A percentile compares a stretch with the other conserved stretches of the same genome.
Conservation (phyloP, 2,888 invertebrate genomes). For the Plebejus melissa region DNA sequence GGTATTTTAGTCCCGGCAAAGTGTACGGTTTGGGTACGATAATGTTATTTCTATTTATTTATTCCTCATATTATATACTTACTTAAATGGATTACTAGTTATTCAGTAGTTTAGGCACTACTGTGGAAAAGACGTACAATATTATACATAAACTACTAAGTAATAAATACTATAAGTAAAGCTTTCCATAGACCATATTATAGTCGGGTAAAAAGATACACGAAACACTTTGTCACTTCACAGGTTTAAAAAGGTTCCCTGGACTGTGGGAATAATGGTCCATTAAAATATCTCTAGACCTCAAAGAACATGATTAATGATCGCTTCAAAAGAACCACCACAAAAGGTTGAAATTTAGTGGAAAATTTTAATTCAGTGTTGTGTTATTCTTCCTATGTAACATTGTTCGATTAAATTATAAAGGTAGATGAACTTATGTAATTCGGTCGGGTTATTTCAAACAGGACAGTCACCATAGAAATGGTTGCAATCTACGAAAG, state of each 20-base stretch:
- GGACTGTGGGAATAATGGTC: not conserved
- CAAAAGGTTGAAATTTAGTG: not conserved
- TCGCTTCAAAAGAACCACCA: not conserved
- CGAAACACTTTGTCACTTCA: not conserved
- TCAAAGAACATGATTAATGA: not conserved
- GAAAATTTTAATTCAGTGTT: not conserved
- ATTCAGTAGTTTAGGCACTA: too few species aligned
- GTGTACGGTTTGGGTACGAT: too few species aligned
- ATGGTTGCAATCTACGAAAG: too few species aligned
- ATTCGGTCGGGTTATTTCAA: too few species aligned
- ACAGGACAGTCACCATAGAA: too few species aligned
- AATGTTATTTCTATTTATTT: too few species aligned
- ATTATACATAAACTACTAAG: too few species aligned
- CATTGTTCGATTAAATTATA: not conserved
- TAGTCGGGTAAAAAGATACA: not conserved
- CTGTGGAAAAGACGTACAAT: too few species aligned
- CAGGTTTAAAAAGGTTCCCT: not conserved
- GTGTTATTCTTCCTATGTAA: not conserved
- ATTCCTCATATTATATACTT: too few species aligned
- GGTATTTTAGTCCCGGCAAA: too few species aligned
- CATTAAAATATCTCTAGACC: conserved; percentile 10
- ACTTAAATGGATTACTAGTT: too few species aligned
- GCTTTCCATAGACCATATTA: not conserved
- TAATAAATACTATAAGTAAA: not conserved
- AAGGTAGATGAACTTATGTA: too few species aligned